Base-by-base conservation (phyloP, 1,140 invertebrate genomes). In the Thaumatotibia leucotreta region DNA sequence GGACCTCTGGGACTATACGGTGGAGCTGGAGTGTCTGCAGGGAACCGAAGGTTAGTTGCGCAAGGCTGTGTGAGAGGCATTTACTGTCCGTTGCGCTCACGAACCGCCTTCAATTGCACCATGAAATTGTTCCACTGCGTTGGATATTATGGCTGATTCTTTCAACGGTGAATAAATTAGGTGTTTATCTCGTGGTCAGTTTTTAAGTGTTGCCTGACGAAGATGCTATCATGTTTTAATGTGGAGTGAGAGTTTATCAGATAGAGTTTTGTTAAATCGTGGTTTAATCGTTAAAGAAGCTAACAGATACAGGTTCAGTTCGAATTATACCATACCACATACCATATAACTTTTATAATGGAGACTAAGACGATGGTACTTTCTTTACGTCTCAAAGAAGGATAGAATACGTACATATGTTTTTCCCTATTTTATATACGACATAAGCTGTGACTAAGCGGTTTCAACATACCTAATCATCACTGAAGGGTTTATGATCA, bases 1-100 rank as follows among this genome's bases (percentile, higher is more conserved):
- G 81, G 95, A 96, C 76, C 94, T 93, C 77, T 96, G 95, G 96
- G 95, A 96, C 92, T 96, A 96, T 82, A 95, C 95, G 17, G 94
- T 96, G 68, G 95, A 96, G 81, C 83, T 96, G 78, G 95, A 96
- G 84, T 95, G 95, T 86, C 92, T 96, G 73, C 93, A 94, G 81
- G 93, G 94, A 73, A 93, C 93, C 65, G 92, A 95, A 95, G 95
- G 94, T 96, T 86, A 82, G 83, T 87, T 74, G 76, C 72, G 79
- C 80, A 86, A 88, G 79, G 76, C 72, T 77, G 74, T 76, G 79
- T 81, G 80, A 83, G 80, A 79, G 80, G 77, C 72, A 58, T 17
- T 49, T 49, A 50, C 63, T 68, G 65, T 78, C 72, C 67, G 72
- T 79, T 75, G 73, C 79, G 74, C 68, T 77, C 70, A 66, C 70